These are phyloP conservation scores for Hoplodrina ambigua DNA, from an alignment of 2,888 invertebrate genomes.

Conservation along the genomic window DNA sequence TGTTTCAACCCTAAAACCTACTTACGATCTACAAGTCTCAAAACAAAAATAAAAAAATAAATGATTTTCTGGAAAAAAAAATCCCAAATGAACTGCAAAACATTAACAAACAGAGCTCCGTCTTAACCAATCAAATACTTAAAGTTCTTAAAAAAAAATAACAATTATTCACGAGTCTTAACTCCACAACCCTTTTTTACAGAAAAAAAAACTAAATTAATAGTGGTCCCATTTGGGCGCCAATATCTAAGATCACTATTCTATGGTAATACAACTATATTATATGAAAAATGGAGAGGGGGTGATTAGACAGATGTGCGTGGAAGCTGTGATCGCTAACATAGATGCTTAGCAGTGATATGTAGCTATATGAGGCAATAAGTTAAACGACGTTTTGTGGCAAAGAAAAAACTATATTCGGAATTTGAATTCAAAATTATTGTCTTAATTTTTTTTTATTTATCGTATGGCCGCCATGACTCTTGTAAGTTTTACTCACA, in stretches of 20 bases:
- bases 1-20: constrained; percentile 37
- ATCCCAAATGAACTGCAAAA: constrained; percentile 38
- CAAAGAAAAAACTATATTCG: not conserved
- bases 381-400: constrained; percentile 45
- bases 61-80: not conserved
- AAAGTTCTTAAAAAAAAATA: constrained; percentile 41
- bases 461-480: no score
- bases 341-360: constrained; percentile 63
- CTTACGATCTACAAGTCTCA: constrained; percentile 30
- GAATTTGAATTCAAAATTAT: no score
- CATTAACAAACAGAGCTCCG: constrained; percentile 76
- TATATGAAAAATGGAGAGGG: constrained; percentile 59
- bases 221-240: constrained; percentile 46
- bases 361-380: constrained; percentile 39
- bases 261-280: constrained; percentile 50
- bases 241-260: constrained; percentile 49
- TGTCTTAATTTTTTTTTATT: no score
- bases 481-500: no score
- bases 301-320: constrained; percentile 64
- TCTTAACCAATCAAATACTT: constrained; percentile 40
- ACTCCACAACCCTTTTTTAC: constrained; percentile 88
- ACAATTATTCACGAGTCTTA: constrained; percentile 75
- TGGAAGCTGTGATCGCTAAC: constrained; percentile 68
- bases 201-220: constrained; percentile 51
- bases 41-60: not conserved